Evolutionary conservation across 1,140 invertebrate genomes (phyloP).

Genomic region (Ceratoteleas bidentatus): DNA sequence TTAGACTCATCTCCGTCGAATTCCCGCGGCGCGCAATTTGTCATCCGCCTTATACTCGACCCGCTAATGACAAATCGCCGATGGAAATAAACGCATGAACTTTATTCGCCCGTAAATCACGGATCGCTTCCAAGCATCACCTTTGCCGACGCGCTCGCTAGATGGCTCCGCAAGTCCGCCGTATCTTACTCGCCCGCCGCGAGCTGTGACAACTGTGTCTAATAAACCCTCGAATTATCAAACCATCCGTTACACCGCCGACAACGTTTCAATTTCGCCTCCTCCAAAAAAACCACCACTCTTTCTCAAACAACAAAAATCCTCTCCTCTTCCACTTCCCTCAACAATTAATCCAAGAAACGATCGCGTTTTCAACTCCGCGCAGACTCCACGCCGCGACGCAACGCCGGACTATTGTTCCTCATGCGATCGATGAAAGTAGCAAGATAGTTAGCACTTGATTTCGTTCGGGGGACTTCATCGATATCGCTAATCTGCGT

Average conservation of each 20-base stretch:
- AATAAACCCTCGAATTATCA: slow-evolving; percentile 11
- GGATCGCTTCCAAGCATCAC: slow-evolving; percentile 2
- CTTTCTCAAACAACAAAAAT: too few relatives aligned
- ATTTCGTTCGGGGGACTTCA: slow-evolving; percentile 45
- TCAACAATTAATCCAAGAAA: background rate
- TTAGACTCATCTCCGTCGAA: background rate
- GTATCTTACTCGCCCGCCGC: slow-evolving; percentile 27
- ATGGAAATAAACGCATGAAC: slow-evolving; percentile 22
- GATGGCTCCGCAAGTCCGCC: slow-evolving; percentile 29
- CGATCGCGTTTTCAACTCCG: too few relatives aligned
- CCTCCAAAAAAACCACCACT: too few relatives aligned
- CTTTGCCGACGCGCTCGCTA: slow-evolving; percentile 8
- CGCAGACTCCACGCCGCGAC: background rate
- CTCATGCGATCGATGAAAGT: slow-evolving; percentile 40
- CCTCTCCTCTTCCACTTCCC: too few relatives aligned
- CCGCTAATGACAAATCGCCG: slow-evolving; percentile 24
- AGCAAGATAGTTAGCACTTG: slow-evolving; percentile 55
- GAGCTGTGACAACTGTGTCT: slow-evolving; percentile 32
- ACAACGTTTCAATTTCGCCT: too few relatives aligned
- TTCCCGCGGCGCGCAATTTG: background rate
- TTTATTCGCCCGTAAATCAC: slow-evolving; percentile 31
- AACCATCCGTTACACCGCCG: too few relatives aligned
- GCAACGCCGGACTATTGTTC: slow-evolving; percentile 42
- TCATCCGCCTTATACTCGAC: background rate
- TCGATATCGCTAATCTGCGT: slow-evolving; percentile 58